phyloP scores from a whole-genome alignment of 2,113 vertebrate species.

The Thamnophis sirtalis region DNA sequence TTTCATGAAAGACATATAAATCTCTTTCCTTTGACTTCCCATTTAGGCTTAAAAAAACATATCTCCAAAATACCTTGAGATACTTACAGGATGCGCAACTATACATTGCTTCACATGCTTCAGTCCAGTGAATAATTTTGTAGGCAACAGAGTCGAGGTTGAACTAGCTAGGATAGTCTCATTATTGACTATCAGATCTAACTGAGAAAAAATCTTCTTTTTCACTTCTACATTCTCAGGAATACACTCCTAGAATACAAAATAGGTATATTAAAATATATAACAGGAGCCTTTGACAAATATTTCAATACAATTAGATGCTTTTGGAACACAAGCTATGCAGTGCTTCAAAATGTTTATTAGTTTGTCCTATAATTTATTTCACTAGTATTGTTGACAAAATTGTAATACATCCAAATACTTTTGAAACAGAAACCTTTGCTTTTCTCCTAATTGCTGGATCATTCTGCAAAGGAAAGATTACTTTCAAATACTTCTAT shows the following conservation, averaged over 20 bases:
- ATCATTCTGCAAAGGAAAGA: constrained; percentile 50
- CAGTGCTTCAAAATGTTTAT: not conserved
- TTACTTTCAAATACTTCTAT: constrained; percentile 72
- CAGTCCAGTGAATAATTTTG: constrained; percentile 81
- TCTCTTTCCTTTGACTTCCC: not conserved
- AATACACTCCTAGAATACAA: constrained; percentile 82
- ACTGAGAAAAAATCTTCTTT: constrained; percentile 80
- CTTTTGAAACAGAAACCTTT: constrained; percentile 63
- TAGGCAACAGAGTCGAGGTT: constrained; percentile 89
- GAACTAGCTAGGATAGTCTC: constrained; percentile 88
- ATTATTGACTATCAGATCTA: constrained; percentile 76
- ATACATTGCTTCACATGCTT: constrained; percentile 83
- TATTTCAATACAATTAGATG: not conserved
- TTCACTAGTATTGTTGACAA: not conserved
- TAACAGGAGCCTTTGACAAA: constrained; percentile 12
- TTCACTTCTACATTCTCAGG: constrained; percentile 89
- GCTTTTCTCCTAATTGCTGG: constrained; percentile 55
- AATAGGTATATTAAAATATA: not conserved
- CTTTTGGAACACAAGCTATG: not conserved
- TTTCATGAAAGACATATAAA: not conserved
- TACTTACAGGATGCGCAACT: constrained; percentile 92
- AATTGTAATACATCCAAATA: constrained; percentile 55
- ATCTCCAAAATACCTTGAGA: not conserved
- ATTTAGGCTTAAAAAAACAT: not conserved
- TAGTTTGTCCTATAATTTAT: not conserved